phyloP scores from a whole-genome alignment of 2,113 vertebrate genomes.

The Odobenus rosmarus region DNA sequence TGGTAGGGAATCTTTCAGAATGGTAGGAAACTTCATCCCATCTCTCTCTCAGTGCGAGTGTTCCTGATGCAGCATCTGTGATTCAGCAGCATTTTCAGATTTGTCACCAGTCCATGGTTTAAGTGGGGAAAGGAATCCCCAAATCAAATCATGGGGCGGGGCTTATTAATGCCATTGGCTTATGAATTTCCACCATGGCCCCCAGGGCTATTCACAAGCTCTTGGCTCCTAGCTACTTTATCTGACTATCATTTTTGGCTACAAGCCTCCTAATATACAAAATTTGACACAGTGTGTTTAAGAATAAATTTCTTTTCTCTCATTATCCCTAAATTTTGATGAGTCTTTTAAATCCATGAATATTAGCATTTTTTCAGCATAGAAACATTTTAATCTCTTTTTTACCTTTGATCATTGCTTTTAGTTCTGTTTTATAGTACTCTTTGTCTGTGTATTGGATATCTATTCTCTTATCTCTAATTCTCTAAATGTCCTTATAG shows the following conservation, averaged over 20 bases:
- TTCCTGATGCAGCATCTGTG: neutral
- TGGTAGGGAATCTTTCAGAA: neutral
- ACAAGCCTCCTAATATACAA: neutral
- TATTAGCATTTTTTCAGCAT: neutral
- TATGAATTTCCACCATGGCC: neutral
- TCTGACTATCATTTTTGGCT: neutral
- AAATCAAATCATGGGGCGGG: neutral
- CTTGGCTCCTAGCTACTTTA: neutral
- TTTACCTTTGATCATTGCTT: constrained; percentile 39
- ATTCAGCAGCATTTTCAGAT: neutral
- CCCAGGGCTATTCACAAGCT: neutral
- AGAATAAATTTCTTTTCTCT: constrained; percentile 40
- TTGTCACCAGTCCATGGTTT: neutral
- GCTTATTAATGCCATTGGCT: neutral
- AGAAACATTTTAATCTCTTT: constrained; percentile 42
- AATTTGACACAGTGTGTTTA: neutral
- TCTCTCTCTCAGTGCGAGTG: neutral
- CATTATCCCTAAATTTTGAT: neutral
- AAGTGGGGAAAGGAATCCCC: neutral
- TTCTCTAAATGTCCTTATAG: neutral
- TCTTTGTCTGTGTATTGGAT: neutral
- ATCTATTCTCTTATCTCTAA: neutral
- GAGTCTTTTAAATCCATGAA: constrained; percentile 38
- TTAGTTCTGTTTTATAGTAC: constrained; percentile 9
- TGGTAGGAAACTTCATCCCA: neutral